A percentile compares a stretch with the other conserved stretches of the same genome.
These are phyloP conservation scores for Dermochelys coriacea DNA, from an alignment of 2,797 vertebrate genomes.

Conservation along the genomic window DNA sequence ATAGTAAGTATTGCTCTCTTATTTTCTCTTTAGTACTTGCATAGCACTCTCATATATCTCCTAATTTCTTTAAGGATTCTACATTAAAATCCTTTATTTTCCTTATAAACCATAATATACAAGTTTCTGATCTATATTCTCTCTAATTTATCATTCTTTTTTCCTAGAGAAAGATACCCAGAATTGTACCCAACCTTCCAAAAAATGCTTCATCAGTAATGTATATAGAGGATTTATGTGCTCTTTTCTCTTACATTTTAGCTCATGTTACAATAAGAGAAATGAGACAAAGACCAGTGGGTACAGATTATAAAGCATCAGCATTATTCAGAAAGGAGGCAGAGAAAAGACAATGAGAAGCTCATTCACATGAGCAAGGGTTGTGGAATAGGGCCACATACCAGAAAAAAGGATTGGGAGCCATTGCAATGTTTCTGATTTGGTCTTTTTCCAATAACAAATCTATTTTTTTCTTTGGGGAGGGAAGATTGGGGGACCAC, in stretches of 20 bases:
- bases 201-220: neutral
- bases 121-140: neutral
- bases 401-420: neutral
- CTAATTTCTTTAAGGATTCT: neutral
- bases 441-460: too few species aligned
- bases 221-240: neutral
- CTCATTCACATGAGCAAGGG: neutral
- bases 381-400: neutral
- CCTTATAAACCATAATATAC: neutral
- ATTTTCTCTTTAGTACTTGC: neutral
- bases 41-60: fast-evolving
- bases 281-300: neutral
- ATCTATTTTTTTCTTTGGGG: too few species aligned
- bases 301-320: neutral
- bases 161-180: neutral
- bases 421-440: neutral
- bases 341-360: slow-evolving; percentile 19
- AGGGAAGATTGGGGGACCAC: neutral
- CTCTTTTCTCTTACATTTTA: neutral
- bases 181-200: neutral
- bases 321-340: slow-evolving; percentile 2
- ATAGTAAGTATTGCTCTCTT: neutral
- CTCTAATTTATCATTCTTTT: neutral
- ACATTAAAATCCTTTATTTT: neutral
- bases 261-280: neutral